Percentiles rank a stretch among this genome's conserved stretches.
phyloP scores from a whole-genome alignment of 2,113 vertebrate genomes.

The Struthio camelus region DNA sequence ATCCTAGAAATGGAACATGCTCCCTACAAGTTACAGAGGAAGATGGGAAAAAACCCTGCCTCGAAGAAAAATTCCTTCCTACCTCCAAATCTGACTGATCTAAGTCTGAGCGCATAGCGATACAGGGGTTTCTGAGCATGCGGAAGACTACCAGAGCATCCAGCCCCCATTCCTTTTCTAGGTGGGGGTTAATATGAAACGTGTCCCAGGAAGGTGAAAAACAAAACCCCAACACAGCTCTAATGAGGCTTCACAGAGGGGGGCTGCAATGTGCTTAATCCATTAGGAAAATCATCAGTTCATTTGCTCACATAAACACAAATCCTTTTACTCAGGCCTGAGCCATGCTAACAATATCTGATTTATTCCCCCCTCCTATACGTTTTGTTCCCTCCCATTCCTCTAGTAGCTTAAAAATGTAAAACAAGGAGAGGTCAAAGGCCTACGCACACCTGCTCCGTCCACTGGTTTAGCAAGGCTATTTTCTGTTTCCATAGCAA shows the following conservation, averaged over 20 bases:
- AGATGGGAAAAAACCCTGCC: background rate
- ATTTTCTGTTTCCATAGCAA: constrained; percentile 31
- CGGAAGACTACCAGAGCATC: background rate
- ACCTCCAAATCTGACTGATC: background rate
- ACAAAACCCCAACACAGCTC: background rate
- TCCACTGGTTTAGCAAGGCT: background rate
- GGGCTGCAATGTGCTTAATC: background rate
- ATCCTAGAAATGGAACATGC: background rate
- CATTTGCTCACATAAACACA: background rate
- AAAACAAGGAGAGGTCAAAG: background rate
- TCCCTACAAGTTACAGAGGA: accelerated
- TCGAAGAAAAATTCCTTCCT: background rate
- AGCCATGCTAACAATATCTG: background rate
- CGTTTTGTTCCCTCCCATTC: background rate
- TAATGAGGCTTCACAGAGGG: background rate
- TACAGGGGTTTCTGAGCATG: background rate
- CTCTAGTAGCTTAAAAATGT: background rate
- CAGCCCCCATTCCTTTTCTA: background rate
- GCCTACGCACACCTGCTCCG: background rate
- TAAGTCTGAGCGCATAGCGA: background rate
- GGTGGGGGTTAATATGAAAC: background rate
- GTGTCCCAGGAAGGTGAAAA: background rate
- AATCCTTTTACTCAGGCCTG: background rate
- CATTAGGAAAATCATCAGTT: background rate
- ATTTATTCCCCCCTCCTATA: background rate